Conservation (phyloP, 2,113 vertebrate species). For the Pomatorhinus ruficollis region DNA sequence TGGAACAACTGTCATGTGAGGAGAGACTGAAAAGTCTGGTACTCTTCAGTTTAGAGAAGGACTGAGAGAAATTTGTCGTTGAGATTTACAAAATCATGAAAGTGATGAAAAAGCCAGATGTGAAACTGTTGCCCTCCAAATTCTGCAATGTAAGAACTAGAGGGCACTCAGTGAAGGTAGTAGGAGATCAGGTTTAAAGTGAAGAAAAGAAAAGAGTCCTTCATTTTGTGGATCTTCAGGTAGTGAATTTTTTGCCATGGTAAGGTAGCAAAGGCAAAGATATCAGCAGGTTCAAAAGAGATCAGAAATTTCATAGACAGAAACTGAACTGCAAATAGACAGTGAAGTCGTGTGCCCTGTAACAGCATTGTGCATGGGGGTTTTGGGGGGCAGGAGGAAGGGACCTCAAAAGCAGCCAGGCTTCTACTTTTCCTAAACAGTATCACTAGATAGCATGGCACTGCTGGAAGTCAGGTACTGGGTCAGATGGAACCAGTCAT, state of each 20-base stretch:
- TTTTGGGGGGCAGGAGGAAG: not conserved
- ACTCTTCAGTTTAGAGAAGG: not conserved
- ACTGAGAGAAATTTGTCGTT: not conserved
- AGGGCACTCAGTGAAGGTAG: not conserved
- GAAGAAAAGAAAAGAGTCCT: not conserved
- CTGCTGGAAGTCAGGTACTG: not conserved
- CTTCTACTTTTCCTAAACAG: not conserved
- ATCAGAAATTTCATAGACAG: not conserved
- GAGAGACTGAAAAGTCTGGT: not conserved
- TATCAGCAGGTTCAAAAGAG: not conserved
- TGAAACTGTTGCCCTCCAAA: not conserved
- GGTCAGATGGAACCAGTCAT: not conserved
- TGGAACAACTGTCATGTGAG: not conserved
- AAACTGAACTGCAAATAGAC: not conserved
- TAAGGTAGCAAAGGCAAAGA: not conserved
- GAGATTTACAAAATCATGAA: not conserved
- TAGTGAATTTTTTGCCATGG: not conserved
- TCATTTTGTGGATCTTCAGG: not conserved
- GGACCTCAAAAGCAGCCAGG: not conserved
- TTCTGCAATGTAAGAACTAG: not conserved
- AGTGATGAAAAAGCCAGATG: not conserved
- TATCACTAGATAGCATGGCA: not conserved
- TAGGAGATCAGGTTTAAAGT: not conserved
- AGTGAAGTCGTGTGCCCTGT: not conserved
- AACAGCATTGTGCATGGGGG: not conserved